Percentiles rank a stretch among this genome's conserved stretches.
phyloP scores from a whole-genome alignment of 2,888 invertebrate species.

The Cremastobaeus sp. region DNA sequence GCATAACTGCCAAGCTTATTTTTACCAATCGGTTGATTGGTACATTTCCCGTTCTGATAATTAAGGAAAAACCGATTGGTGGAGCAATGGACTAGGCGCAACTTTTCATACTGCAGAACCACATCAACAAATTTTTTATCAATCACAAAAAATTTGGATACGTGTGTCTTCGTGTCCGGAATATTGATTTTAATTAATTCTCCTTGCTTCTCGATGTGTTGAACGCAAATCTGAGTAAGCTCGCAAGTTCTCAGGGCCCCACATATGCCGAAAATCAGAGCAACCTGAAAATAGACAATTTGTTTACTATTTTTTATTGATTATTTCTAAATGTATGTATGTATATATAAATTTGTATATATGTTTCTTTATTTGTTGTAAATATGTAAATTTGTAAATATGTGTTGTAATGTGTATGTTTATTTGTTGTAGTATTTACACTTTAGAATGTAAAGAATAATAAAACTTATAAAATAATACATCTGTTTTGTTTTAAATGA shows the following conservation, averaged over 20 bases:
- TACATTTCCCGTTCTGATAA: constrained; percentile 5
- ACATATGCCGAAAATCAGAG: background rate
- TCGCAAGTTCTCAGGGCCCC: background rate
- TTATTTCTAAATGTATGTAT: too few species aligned
- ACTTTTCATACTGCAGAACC: background rate
- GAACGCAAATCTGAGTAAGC: background rate
- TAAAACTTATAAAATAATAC: too few species aligned
- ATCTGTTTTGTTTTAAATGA: too few species aligned
- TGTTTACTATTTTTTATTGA: too few species aligned
- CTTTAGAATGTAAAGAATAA: background rate
- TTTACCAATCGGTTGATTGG: constrained; percentile 5
- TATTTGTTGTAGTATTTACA: too few species aligned
- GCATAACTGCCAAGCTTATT: constrained; percentile 5
- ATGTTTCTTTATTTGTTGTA: too few species aligned
- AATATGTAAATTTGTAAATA: too few species aligned
- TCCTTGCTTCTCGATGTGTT: background rate
- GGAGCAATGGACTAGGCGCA: background rate
- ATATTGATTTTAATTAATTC: constrained; percentile 1
- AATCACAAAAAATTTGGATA: constrained; percentile 14
- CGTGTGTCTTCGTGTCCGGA: constrained; percentile 15
- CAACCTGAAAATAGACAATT: too few species aligned
- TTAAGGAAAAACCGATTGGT: constrained; percentile 20
- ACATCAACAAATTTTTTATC: background rate
- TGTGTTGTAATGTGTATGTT: too few species aligned
- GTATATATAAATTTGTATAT: too few species aligned